Evolutionary conservation across 2,888 invertebrate species (phyloP), one percentile per base, ranked within the genome.

Genomic region (Pollenia amentaria): DNA sequence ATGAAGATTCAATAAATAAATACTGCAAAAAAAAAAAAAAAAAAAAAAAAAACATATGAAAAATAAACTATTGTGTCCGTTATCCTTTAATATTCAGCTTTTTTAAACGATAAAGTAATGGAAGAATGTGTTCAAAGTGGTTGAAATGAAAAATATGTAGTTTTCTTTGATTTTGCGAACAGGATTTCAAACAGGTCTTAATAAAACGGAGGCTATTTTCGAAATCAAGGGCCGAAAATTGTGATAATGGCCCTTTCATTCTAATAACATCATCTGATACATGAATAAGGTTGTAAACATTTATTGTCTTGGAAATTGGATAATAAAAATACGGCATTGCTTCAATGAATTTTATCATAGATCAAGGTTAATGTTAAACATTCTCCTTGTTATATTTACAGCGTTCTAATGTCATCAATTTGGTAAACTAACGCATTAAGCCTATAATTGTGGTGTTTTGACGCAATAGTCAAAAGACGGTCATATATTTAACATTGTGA

Each of bases 231-330:
- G 44, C 65, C 8, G 44, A 46, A 67, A 67, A 46, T 18, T 46
- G 46, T 46, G 65, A 67, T 10, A 67, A 11, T 12, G 44, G 65
- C 21, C 11, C 65, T 18, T 6, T 18, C 11, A 67, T 46, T 18
- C 18, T 67, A 3, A 21, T 18, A 10, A 67, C 44, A 18, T 67
- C 65, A 65, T 46, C 46, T 44, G 42, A 8, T 3, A 65, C 42
- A 44, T 65, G 65, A 42, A 65, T 44, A 9, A 67, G 11, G 44
- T 65, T 67, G 44, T 67, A 18, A 21, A 67, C 12, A 46, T 67
- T 67, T 9, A 46, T 67, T 16, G 46, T 67, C 21, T 46, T 48
- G 1, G 65, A 67, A 12, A 21, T 46, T 18, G 21, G 46, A 1
- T 14, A 48, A 21, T 67, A 67, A 21, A 44, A 67, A 46, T 46